These are phyloP conservation scores for Muscicapa comitata DNA, from an alignment of 2,797 vertebrate genomes.

Conservation along the genomic window DNA sequence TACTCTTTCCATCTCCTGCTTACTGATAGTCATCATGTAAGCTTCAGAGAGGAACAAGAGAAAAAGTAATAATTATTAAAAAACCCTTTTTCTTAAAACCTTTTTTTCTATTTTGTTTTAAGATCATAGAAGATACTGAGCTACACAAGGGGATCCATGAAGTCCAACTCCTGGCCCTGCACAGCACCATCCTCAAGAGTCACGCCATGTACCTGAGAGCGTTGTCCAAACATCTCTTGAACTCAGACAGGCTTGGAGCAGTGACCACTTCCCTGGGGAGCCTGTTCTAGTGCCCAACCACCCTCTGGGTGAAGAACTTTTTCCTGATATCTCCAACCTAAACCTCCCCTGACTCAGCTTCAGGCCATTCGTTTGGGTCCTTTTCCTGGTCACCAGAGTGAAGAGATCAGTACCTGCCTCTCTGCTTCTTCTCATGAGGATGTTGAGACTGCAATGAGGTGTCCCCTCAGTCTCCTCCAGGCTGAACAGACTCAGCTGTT, in stretches of 20 bases:
- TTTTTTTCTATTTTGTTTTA: background rate
- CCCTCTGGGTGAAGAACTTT: background rate
- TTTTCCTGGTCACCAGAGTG: background rate
- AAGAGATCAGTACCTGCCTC: background rate
- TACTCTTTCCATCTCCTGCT: slow-evolving; percentile 13
- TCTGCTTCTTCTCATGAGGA: background rate
- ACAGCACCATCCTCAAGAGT: background rate
- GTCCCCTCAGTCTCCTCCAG: background rate
- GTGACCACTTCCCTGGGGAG: background rate
- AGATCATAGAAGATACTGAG: background rate
- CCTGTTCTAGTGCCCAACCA: background rate
- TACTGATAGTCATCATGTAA: background rate
- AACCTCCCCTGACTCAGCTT: background rate
- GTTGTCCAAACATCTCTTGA: background rate
- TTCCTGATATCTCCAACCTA: background rate
- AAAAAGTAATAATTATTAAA: background rate
- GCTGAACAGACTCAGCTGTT: background rate
- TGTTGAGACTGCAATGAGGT: background rate
- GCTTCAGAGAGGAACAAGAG: background rate
- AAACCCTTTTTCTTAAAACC: background rate
- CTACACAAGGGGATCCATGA: background rate
- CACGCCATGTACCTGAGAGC: background rate
- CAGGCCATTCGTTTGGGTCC: background rate
- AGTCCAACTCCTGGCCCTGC: background rate
- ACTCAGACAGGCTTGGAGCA: background rate